Conservation (phyloP, 2,888 invertebrate genomes). For the Hoplodrina ambigua region DNA sequence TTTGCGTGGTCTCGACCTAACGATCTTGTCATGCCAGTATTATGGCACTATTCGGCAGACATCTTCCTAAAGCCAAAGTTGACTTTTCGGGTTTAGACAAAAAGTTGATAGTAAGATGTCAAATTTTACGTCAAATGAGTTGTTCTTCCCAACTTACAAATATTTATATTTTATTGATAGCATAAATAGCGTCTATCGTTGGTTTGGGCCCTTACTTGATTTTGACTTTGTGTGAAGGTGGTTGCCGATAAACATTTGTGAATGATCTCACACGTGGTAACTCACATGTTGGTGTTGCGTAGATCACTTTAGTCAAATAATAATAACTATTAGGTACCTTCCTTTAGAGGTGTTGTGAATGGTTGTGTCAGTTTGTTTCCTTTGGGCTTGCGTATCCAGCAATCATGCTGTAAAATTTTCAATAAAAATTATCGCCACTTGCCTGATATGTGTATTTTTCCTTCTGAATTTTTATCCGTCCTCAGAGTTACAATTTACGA, state of each 20-base stretch:
- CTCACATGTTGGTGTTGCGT: constrained; percentile 29
- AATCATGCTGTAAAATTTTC: constrained; percentile 31
- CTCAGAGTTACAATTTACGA: not conserved
- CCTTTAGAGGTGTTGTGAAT: constrained; percentile 41
- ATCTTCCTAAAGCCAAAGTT: constrained; percentile 44
- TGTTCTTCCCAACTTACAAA: not conserved
- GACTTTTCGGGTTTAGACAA: constrained; percentile 24
- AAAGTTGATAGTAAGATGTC: constrained; percentile 3
- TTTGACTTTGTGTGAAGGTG: constrained; percentile 42
- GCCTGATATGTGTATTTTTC: constrained; percentile 17
- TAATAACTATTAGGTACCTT: not conserved
- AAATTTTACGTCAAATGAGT: not conserved
- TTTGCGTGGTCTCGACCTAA: constrained; percentile 27
- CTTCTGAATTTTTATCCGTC: not conserved
- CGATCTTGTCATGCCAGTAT: constrained; percentile 23
- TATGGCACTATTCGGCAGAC: constrained; percentile 13
- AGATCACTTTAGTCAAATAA: constrained; percentile 39
- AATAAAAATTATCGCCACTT: constrained; percentile 44
- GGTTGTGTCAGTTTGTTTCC: constrained; percentile 32
- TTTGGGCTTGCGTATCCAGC: constrained; percentile 31
- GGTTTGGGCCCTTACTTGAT: constrained; percentile 30
- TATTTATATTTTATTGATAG: not conserved
- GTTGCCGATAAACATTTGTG: constrained; percentile 8
- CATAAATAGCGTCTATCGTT: constrained; percentile 1
- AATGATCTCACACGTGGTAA: constrained; percentile 12